Evolutionary conservation across 2,888 invertebrate genomes (phyloP).

Genomic region (Hirtodrosophila alboralis): DNA sequence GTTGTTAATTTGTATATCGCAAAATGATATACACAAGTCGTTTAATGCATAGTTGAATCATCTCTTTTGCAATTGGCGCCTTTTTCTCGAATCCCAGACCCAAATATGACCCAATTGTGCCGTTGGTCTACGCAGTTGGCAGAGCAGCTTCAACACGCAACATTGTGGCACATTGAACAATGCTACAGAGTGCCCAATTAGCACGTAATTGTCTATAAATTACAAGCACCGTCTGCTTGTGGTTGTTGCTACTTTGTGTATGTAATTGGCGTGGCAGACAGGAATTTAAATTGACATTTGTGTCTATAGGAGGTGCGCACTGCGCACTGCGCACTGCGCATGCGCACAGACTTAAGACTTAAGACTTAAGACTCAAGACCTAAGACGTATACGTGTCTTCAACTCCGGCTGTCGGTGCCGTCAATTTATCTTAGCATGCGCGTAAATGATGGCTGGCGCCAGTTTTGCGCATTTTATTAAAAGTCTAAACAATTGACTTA

Average conservation of each 20-base stretch:
- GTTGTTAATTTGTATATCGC: no score
- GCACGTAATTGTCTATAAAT: constrained; percentile 71
- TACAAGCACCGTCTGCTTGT: constrained; percentile 25
- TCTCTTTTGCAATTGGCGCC: not conserved
- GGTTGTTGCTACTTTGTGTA: constrained; percentile 20
- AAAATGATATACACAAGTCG: no score
- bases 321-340: no score
- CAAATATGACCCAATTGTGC: constrained; percentile 4
- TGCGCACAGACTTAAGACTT: constrained; percentile 10
- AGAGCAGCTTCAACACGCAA: not conserved
- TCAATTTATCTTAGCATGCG: constrained; percentile 47
- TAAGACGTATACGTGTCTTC: not conserved
- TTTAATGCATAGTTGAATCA: not conserved
- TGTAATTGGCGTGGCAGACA: constrained; percentile 61
- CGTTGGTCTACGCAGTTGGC: not conserved
- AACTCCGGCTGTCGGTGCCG: constrained; percentile 4
- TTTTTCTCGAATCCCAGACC: not conserved
- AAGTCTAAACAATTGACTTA: no score
- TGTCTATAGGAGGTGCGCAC: constrained; percentile 31
- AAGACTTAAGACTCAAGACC: no score
- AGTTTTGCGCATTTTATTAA: constrained; percentile 60
- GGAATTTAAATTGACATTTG: constrained; percentile 64
- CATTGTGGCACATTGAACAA: not conserved
- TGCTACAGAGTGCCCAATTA: constrained; percentile 50
- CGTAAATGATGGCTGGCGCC: constrained; percentile 75